Conservation (phyloP, 1,140 invertebrate species). For the Sycophaga agraensis region DNA sequence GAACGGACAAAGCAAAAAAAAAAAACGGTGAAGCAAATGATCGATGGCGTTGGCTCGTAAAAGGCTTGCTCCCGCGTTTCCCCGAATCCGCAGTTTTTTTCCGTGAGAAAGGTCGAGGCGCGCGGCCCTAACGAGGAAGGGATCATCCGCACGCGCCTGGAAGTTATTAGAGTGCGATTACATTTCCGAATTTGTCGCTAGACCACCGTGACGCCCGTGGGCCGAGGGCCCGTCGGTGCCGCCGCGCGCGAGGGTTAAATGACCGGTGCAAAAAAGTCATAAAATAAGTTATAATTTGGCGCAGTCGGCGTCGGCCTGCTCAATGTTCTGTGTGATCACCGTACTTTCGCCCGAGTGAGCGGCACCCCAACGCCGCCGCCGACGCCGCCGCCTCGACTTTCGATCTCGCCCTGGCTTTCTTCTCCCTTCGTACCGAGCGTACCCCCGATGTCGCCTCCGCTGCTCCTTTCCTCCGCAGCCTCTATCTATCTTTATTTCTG, state of each 20-base stretch:
- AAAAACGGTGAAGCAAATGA: too few relatives aligned
- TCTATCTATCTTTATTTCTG: conserved; percentile 6
- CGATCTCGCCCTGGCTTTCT: neutral
- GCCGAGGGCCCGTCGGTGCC: neutral
- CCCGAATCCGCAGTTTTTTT: neutral
- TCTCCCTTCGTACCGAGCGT: neutral
- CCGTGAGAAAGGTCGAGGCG: neutral
- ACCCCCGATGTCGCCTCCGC: too few relatives aligned
- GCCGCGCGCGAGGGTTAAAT: conserved; percentile 48
- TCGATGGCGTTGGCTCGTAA: neutral
- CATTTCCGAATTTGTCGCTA: conserved; percentile 54
- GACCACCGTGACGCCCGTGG: conserved; percentile 29
- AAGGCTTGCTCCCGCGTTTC: conserved; percentile 6
- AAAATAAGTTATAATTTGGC: conserved; percentile 61
- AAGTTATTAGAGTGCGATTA: conserved; percentile 58
- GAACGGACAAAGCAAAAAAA: neutral
- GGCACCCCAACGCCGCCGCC: conserved; percentile 36
- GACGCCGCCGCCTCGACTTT: too few relatives aligned
- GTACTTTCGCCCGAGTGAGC: conserved; percentile 52
- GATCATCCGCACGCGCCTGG: conserved; percentile 29
- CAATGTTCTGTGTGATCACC: conserved; percentile 60
- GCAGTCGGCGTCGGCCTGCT: conserved; percentile 54
- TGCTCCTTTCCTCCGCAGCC: neutral
- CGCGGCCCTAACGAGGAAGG: neutral
- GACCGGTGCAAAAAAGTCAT: conserved; percentile 58